These are phyloP conservation scores for Mobula birostris DNA, from an alignment of 2,113 vertebrate genomes.

Conservation along the genomic window DNA sequence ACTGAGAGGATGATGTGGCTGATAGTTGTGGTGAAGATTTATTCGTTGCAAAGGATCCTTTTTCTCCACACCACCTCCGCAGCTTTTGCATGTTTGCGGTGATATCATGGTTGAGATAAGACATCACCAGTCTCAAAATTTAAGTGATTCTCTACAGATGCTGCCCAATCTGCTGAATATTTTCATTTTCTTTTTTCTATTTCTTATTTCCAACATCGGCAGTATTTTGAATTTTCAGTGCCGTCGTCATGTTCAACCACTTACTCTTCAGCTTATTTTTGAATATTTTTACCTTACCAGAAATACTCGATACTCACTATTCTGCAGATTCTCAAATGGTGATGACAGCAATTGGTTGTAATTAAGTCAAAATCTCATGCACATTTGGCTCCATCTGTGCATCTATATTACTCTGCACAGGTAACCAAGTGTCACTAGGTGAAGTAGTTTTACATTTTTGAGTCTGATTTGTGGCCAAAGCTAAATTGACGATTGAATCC, in stretches of 20 bases:
- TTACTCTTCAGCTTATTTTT: not conserved
- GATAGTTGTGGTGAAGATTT: too few species aligned
- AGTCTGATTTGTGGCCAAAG: not conserved
- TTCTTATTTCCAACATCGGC: too few species aligned
- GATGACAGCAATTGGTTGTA: not conserved
- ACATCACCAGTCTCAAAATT: too few species aligned
- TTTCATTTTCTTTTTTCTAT: too few species aligned
- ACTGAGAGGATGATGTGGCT: too few species aligned
- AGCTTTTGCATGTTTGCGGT: too few species aligned
- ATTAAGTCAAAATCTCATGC: not conserved
- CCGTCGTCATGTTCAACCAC: not conserved
- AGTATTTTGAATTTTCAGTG: too few species aligned
- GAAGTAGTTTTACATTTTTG: not conserved
- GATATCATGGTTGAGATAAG: too few species aligned
- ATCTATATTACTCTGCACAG: not conserved
- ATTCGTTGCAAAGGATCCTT: too few species aligned
- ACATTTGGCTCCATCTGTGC: not conserved
- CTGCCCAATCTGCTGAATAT: too few species aligned
- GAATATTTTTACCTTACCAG: not conserved
- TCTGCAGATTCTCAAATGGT: not conserved
- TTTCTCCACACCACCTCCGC: too few species aligned
- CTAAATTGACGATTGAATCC: not conserved
- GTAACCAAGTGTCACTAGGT: not conserved
- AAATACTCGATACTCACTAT: not conserved
- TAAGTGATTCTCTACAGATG: too few species aligned